Percentiles rank a stretch among this genome's conserved stretches.
Conservation (phyloP, 2,888 invertebrate species). For the Drosophila borealis region DNA sequence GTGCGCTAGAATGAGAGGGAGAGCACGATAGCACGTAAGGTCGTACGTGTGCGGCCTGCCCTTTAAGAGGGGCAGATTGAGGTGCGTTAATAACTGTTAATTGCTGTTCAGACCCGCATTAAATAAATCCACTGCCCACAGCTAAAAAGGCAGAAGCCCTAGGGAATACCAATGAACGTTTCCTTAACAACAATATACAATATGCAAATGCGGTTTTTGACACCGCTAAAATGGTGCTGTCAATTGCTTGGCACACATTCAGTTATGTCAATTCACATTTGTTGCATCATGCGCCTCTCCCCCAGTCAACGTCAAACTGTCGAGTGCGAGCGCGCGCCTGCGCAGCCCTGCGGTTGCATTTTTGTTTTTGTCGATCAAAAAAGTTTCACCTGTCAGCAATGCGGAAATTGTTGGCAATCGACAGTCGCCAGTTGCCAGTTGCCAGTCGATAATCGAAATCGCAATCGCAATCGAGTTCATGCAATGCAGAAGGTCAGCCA, state of each 20-base stretch:
- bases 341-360: slow-evolving; percentile 54
- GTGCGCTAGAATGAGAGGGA: slow-evolving; percentile 40
- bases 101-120: slow-evolving; percentile 20
- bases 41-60: slow-evolving; percentile 40
- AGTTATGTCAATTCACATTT: slow-evolving; percentile 56
- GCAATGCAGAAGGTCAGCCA: slow-evolving; percentile 44
- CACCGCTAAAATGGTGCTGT: slow-evolving; percentile 29
- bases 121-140: slow-evolving; percentile 14
- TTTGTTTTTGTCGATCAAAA: slow-evolving; percentile 45
- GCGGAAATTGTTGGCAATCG: slow-evolving; percentile 55
- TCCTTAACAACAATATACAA: slow-evolving; percentile 19
- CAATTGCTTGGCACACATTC: slow-evolving; percentile 57
- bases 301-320: slow-evolving; percentile 34
- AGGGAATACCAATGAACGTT: slow-evolving; percentile 37
- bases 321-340: slow-evolving; percentile 35
- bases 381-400: slow-evolving; percentile 67
- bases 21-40: slow-evolving; percentile 32
- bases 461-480: slow-evolving; percentile 30
- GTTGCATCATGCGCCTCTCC: slow-evolving; percentile 54
- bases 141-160: slow-evolving; percentile 14
- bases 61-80: slow-evolving; percentile 26
- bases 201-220: slow-evolving; percentile 36
- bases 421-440: neutral
- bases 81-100: slow-evolving; percentile 23
- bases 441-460: slow-evolving; percentile 10